Base-by-base conservation (phyloP, 2,888 invertebrate species). In the Lasioglossum villosulum region DNA sequence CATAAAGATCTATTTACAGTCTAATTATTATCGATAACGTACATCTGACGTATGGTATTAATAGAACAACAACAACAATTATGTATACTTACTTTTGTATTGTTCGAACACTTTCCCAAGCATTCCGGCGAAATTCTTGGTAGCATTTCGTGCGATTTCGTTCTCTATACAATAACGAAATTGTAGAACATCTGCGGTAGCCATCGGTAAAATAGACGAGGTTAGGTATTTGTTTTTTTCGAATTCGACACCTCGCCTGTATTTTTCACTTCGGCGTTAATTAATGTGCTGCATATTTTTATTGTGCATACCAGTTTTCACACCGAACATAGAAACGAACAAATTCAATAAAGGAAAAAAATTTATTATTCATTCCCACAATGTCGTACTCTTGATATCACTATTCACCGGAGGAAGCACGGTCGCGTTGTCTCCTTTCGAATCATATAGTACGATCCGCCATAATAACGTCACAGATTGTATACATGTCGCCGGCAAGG, bases 1-100 rank as follows among this genome's bases (percentile, higher is more conserved):
- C 19, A 16, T 63, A 30, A 16, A 30, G 8, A 63, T 56, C n/a
- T 56, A 63, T 56, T 12, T 56, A n/a, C n/a, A n/a, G 56, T 56
- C 4, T 56, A 52, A 52, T 52, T 63, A 42, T 34, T 59, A 68
- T 34, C 39, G 56, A 75, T 59, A 34, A 48, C 19, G 19, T n/a
- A 70, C 27, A 63, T 30, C 30, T 48, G 27, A 30, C 19, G 12
- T 19, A 74, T 4, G 14, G 27, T 78, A 42, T 59, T 63, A 30
- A 30, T 63, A 30, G 30, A 63, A 52, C 52, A 52, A 14, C n/a
- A 75, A 76, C 16, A 75, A 74, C 16, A 27, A 70, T 75, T 27
- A 66, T 45, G 85, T 77, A 66, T 87, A 92, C 93, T 90, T 92
- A 94, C 94, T 91, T 88, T 90, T 89, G 83, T 92, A 91, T 30